These are phyloP conservation scores for Doryteuthis pealeii DNA, from an alignment of 1,140 invertebrate genomes.

Conservation along the genomic window DNA sequence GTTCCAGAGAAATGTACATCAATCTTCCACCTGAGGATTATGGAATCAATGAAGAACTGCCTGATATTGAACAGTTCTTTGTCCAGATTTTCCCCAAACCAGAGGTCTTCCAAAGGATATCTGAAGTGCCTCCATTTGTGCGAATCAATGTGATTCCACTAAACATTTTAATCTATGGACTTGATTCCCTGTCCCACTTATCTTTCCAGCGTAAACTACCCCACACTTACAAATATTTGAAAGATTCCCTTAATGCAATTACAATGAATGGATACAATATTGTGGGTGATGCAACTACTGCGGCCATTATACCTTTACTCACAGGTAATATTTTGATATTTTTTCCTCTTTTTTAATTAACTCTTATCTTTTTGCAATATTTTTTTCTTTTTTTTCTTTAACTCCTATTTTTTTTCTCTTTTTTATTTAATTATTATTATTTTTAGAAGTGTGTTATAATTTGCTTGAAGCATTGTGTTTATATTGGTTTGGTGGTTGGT, in stretches of 20 bases:
- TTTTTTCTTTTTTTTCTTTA: not conserved
- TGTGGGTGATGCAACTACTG: conserved; percentile 51
- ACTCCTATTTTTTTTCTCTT: no score
- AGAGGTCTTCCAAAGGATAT: conserved; percentile 38
- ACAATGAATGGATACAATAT: conserved; percentile 52
- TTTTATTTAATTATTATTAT: no score
- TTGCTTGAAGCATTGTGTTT: no score
- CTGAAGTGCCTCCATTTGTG: conserved; percentile 12
- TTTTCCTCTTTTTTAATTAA: no score
- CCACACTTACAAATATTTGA: conserved; percentile 39
- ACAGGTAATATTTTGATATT: no score
- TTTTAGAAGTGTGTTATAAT: no score
- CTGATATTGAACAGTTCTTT: conserved; percentile 51
- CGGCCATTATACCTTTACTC: conserved; percentile 47
- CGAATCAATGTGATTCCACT: conserved; percentile 13
- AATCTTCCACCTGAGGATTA: not conserved
- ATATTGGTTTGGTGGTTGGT: no score
- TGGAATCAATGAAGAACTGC: conserved; percentile 17
- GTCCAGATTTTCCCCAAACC: conserved; percentile 41
- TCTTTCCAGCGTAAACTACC: conserved; percentile 49
- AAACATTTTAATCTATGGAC: conserved; percentile 46
- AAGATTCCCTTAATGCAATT: conserved; percentile 35
- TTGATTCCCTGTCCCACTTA: conserved; percentile 54
- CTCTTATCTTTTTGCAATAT: not conserved
- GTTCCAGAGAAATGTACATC: not conserved